phyloP scores from a whole-genome alignment of 2,888 invertebrate species.

The Himalopsyche japonica region DNA sequence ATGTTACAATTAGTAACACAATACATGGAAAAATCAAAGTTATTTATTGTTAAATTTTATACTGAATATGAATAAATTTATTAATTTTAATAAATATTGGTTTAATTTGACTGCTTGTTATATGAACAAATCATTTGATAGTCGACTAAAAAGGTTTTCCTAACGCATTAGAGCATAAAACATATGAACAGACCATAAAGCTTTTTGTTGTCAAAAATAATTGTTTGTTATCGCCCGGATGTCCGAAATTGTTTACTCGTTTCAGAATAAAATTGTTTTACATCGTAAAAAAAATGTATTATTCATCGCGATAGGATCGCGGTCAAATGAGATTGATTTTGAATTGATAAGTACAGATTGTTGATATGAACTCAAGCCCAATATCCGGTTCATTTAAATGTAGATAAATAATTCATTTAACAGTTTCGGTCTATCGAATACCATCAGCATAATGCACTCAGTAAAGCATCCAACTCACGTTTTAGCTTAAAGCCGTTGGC shows the following conservation, averaged over 20 bases:
- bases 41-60: too few relatives aligned
- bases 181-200: too few relatives aligned
- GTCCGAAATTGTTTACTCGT: neutral
- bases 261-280: neutral
- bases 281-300: neutral
- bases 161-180: too few relatives aligned
- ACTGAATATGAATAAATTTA: too few relatives aligned
- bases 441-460: constrained; percentile 7
- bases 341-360: neutral
- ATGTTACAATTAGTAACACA: too few relatives aligned
- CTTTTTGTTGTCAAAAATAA: too few relatives aligned
- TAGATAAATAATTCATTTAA: constrained; percentile 28
- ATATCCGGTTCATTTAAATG: constrained; percentile 11
- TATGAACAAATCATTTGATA: too few relatives aligned
- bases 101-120: too few relatives aligned
- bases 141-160: too few relatives aligned
- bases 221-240: neutral
- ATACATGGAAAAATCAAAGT: too few relatives aligned
- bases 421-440: neutral
- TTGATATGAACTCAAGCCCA: neutral
- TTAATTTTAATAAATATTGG: too few relatives aligned
- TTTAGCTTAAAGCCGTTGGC: too few relatives aligned
- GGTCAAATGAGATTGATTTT: neutral
- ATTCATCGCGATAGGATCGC: neutral
- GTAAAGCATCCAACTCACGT: neutral